Evolutionary conservation across 2,797 vertebrate genomes (phyloP).

Genomic region (Morus bassanus): DNA sequence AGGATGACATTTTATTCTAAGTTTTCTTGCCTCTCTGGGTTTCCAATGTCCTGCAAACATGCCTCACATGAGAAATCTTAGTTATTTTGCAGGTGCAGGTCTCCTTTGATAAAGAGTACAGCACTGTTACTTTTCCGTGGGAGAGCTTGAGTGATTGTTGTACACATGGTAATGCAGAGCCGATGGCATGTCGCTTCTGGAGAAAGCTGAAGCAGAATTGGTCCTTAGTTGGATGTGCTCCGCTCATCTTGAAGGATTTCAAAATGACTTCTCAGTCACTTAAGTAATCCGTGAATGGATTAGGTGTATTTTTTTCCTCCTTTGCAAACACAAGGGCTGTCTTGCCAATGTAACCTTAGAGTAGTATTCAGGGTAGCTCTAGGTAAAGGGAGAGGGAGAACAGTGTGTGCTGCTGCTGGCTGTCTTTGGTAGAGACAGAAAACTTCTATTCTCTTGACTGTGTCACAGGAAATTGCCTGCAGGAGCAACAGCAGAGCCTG

Average conservation of each 20-base stretch:
- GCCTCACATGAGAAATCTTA: not conserved
- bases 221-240: not conserved
- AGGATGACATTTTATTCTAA: constrained; percentile 16
- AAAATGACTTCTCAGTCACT: not conserved
- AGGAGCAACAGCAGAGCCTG: not conserved
- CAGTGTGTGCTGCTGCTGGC: not conserved
- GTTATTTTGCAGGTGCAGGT: not conserved
- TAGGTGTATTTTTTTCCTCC: not conserved
- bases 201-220: not conserved
- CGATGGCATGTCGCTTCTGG: not conserved
- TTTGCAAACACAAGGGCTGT: not conserved
- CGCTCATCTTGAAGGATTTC: not conserved
- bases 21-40: not conserved
- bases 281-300: not conserved
- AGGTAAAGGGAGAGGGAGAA: not conserved
- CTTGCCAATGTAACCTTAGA: not conserved
- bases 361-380: not conserved
- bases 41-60: not conserved
- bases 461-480: not conserved
- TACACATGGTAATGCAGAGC: not conserved
- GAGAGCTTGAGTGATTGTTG: not conserved
- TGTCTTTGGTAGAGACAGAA: not conserved
- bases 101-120: not conserved
- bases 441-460: not conserved
- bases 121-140: not conserved